phyloP scores from a whole-genome alignment of 2,888 invertebrate species.

The Coenonympha arcania region DNA sequence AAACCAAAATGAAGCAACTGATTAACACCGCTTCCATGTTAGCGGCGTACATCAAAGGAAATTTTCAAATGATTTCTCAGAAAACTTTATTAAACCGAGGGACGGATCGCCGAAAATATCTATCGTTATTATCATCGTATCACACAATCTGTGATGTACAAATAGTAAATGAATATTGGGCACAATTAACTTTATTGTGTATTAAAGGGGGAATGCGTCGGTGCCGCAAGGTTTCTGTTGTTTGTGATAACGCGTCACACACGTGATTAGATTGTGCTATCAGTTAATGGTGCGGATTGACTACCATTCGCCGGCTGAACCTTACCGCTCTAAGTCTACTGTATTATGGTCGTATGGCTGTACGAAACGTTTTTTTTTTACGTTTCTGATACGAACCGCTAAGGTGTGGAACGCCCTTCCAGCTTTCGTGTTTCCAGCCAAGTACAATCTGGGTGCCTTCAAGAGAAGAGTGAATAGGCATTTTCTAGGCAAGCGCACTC shows the following conservation, averaged over 20 bases:
- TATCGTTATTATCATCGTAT: conserved; percentile 24
- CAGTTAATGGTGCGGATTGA: conserved; percentile 63
- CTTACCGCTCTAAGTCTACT: conserved; percentile 8
- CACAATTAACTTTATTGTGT: conserved; percentile 53
- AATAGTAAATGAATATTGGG: conserved; percentile 39
- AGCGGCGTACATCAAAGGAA: conserved; percentile 27
- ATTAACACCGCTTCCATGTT: conserved; percentile 15
- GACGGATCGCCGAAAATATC: conserved; percentile 8
- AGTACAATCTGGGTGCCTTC: too few species aligned
- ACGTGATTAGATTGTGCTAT: conserved; percentile 60
- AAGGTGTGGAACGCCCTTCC: too few species aligned
- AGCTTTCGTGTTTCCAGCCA: too few species aligned
- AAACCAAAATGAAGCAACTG: conserved; percentile 1
- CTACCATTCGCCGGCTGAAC: conserved; percentile 59
- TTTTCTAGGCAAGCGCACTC: too few species aligned
- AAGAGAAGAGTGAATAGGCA: too few species aligned
- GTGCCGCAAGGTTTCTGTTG: conserved; percentile 47
- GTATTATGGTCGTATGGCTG: conserved; percentile 9
- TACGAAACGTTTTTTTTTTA: too few species aligned
- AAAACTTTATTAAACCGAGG: conserved; percentile 16
- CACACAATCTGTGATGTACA: conserved; percentile 30
- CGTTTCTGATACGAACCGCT: too few species aligned
- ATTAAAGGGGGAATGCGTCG: conserved; percentile 41
- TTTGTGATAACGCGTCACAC: conserved; percentile 45
- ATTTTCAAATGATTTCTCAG: conserved; percentile 18